Conservation (phyloP, 1,140 invertebrate genomes). For the Eubasilissa regina region DNA sequence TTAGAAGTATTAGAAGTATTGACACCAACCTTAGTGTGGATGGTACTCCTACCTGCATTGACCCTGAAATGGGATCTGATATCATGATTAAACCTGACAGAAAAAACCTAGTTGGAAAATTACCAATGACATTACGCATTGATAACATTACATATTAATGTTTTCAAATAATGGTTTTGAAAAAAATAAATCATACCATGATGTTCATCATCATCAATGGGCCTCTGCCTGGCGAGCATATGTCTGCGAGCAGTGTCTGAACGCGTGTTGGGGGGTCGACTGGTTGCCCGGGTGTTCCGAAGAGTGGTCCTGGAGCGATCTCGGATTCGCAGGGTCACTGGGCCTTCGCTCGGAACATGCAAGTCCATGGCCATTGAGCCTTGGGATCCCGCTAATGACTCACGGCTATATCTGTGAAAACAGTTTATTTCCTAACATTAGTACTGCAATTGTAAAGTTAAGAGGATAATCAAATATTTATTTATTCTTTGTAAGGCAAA, state of each 20-base stretch:
- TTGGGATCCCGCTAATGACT: constrained; percentile 75
- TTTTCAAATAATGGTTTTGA: no score
- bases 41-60: no score
- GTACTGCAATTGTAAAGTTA: no score
- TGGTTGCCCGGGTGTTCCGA: not conserved
- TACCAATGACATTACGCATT: no score
- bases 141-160: no score
- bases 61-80: no score
- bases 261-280: constrained; percentile 63
- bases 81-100: no score
- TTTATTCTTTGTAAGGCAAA: no score
- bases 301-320: constrained; percentile 67
- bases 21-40: no score
- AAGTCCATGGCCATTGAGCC: constrained; percentile 83
- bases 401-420: constrained; percentile 66
- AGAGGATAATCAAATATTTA: no score
- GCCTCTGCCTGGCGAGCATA: constrained; percentile 81
- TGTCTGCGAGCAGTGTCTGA: constrained; percentile 82
- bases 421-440: not conserved
- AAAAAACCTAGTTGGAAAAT: no score
- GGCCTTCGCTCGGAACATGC: constrained; percentile 77
- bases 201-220: constrained; percentile 78
- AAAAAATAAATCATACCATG: constrained; percentile 51
- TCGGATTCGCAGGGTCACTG: constrained; percentile 79
- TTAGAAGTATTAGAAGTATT: no score